Conservation (phyloP, 2,888 invertebrate genomes). For the Eupelmus urozonus region DNA sequence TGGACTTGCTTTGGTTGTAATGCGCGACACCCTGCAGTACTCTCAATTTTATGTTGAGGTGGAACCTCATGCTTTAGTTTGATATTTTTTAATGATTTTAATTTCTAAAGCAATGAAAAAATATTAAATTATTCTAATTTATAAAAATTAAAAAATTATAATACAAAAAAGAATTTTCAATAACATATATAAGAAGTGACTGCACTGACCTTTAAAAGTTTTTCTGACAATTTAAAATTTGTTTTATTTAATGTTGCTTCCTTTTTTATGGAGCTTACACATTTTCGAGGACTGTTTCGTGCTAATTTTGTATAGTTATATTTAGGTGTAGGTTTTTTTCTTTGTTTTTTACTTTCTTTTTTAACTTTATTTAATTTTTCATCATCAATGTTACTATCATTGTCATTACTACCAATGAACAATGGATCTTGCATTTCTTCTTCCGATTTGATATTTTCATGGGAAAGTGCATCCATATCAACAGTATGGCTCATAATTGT, state of each 20-base stretch:
- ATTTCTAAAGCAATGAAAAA: conserved; percentile 59
- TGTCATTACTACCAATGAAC: conserved; percentile 14
- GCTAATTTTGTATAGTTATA: too few relatives aligned
- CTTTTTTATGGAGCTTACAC: too few relatives aligned
- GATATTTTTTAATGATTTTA: conserved; percentile 61
- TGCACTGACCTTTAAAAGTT: conserved; percentile 20
- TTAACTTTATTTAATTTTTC: too few relatives aligned
- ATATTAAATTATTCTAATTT: too few relatives aligned
- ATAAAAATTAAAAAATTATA: background rate
- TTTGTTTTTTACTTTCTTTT: background rate
- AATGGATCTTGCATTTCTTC: conserved; percentile 31
- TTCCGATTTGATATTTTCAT: background rate
- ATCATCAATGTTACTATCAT: background rate
- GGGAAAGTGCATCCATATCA: background rate
- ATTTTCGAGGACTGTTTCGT: too few relatives aligned
- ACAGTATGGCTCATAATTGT: background rate
- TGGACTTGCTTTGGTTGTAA: conserved; percentile 51
- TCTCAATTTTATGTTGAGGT: conserved; percentile 67
- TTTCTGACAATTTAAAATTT: background rate
- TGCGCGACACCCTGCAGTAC: conserved; percentile 55
- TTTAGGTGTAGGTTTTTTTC: conserved; percentile 4
- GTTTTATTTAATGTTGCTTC: background rate
- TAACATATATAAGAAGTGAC: background rate
- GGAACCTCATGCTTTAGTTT: conserved; percentile 65
- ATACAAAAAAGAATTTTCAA: conserved; percentile 29